phyloP scores from a whole-genome alignment of 1,140 invertebrate species.

The Monomorium pharaonis region DNA sequence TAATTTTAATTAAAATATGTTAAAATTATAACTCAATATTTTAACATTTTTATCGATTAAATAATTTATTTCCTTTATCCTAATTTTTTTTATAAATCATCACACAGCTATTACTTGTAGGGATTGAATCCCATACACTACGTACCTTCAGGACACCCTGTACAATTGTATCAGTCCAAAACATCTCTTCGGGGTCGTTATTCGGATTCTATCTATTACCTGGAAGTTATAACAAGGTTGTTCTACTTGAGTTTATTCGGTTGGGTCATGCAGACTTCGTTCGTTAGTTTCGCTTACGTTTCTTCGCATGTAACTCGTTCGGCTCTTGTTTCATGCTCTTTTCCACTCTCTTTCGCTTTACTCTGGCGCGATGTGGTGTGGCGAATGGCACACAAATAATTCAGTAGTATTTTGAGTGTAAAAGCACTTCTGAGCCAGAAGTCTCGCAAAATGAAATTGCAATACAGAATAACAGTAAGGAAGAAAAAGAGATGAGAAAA shows the following conservation, averaged over 20 bases:
- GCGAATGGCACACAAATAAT: conserved; percentile 56
- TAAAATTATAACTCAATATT: not conserved
- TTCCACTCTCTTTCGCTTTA: conserved; percentile 25
- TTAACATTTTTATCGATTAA: not conserved
- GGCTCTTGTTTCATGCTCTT: not conserved
- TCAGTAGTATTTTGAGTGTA: conserved; percentile 46
- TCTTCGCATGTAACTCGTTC: conserved; percentile 26
- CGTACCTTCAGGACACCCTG: conserved; percentile 21
- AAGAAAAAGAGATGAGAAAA: not conserved
- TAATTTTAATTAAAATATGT: not conserved
- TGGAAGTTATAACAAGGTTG: conserved; percentile 55
- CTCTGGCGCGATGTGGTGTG: not conserved
- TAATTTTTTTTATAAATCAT: not conserved
- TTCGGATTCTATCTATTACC: conserved; percentile 21
- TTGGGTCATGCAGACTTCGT: conserved; percentile 2
- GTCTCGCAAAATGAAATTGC: conserved; percentile 43
- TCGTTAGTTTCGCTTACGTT: conserved; percentile 47
- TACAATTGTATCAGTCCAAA: conserved; percentile 19
- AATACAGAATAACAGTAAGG: not conserved
- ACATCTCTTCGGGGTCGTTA: conserved; percentile 18
- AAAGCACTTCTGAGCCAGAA: conserved; percentile 38
- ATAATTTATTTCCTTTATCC: not conserved
- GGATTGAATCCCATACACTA: not conserved
- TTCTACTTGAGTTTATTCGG: conserved; percentile 38
- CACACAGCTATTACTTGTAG: not conserved